Conservation (phyloP, 2,888 invertebrate species). For the Drosophila conformis region DNA sequence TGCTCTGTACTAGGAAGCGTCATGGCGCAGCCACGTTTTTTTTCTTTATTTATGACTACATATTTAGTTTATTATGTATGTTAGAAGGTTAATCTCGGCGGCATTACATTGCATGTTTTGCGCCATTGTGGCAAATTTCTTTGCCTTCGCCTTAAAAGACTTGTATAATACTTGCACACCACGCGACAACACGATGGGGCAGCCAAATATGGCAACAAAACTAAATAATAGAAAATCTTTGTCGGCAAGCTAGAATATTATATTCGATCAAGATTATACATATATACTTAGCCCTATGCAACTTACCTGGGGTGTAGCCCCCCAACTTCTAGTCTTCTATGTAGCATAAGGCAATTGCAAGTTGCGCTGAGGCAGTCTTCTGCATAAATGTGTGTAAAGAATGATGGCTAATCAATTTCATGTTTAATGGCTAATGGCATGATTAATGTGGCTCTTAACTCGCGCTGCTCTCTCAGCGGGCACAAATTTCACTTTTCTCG, state of each 20-base stretch:
- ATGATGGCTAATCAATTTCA: constrained; percentile 64
- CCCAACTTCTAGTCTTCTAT: neutral
- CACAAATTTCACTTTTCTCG: constrained; percentile 69
- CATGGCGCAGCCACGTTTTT: constrained; percentile 24
- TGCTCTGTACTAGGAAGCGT: constrained; percentile 49
- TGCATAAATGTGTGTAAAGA: neutral
- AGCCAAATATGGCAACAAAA: neutral
- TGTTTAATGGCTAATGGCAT: constrained; percentile 50
- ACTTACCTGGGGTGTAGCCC: neutral
- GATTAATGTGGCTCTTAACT: constrained; percentile 56
- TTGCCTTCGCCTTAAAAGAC: constrained; percentile 37
- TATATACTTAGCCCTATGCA: neutral
- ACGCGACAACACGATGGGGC: neutral
- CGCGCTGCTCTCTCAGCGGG: constrained; percentile 46
- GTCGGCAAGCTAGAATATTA: neutral
- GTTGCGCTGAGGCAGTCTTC: neutral
- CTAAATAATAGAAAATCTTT: neutral
- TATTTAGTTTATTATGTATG: constrained; percentile 71
- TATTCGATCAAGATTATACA: neutral
- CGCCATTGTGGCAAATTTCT: constrained; percentile 56
- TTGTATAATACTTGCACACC: constrained; percentile 2
- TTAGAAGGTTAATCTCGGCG: constrained; percentile 78
- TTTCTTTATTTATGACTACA: constrained; percentile 53
- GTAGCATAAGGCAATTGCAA: neutral
- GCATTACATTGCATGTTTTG: constrained; percentile 72